phyloP scores from a whole-genome alignment of 2,113 vertebrate genomes.

The Etheostoma spectabile region DNA sequence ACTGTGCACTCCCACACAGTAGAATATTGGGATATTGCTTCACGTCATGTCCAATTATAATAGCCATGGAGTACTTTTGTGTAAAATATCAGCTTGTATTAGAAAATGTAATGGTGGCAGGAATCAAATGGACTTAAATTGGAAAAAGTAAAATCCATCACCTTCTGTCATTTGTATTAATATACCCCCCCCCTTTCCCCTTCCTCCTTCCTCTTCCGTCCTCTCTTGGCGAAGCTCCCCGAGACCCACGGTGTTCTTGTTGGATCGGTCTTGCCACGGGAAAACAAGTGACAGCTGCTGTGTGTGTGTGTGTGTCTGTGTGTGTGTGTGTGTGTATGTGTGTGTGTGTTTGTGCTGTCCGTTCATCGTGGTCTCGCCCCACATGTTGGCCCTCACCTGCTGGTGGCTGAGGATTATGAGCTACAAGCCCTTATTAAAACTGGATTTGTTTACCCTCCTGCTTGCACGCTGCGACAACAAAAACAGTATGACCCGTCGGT shows the following conservation, averaged over 20 bases:
- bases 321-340: slow-evolving; percentile 21
- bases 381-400: slow-evolving; percentile 83
- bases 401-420: slow-evolving; percentile 73
- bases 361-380: slow-evolving; percentile 67
- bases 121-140: slow-evolving; percentile 11
- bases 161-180: slow-evolving; percentile 64
- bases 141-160: slow-evolving; percentile 20
- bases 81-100: slow-evolving; percentile 27
- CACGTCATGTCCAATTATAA: slow-evolving; percentile 42
- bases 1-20: slow-evolving; percentile 32
- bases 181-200: slow-evolving; percentile 24
- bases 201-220: slow-evolving; percentile 23
- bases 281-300: slow-evolving; percentile 81
- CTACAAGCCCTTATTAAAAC: slow-evolving; percentile 87
- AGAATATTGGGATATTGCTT: slow-evolving; percentile 42
- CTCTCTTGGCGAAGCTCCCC: slow-evolving; percentile 68
- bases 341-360: slow-evolving; percentile 31
- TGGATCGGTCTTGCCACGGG: slow-evolving; percentile 61
- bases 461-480: slow-evolving; percentile 57
- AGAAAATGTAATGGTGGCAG: slow-evolving; percentile 11
- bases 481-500: slow-evolving; percentile 61
- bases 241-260: slow-evolving; percentile 65
- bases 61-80: slow-evolving; percentile 31
- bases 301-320: slow-evolving; percentile 51
- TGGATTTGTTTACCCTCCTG: slow-evolving; percentile 85